Evolutionary conservation across 2,797 vertebrate genomes (phyloP), one percentile per base, ranked within the genome.

Genomic region (Glyptemys insculpta): DNA sequence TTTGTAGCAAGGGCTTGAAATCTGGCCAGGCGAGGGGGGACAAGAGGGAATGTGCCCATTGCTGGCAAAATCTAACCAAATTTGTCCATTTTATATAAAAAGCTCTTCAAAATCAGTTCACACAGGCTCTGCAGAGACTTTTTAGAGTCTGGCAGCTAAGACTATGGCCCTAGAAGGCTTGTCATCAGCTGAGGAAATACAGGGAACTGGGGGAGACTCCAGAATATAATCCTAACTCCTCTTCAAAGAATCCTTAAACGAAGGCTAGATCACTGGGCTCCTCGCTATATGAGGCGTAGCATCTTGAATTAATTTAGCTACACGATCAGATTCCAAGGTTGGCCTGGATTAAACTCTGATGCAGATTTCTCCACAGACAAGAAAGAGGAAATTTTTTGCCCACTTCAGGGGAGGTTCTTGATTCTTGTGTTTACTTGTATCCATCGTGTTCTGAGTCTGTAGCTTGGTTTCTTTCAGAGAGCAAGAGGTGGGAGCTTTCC

Each of bases 401-500:
- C 93, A 91, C 34, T 15, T 56, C 85, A 80, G 44, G 91, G 59
- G n/a, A 93, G 85, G 88, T 8, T 81, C 87, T 90, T 96, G 91
- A 49, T 86, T 79, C 86, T 91, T 96, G 89, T 96, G 96, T 94
- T 50, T 84, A 89, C 76, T 92, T 83, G 79, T 85, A 23, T 54
- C 78, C 62, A 87, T 84, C 50, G 29, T 25, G 41, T 37, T 65
- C 62, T 19, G 34, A 65, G 62, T 25, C 27, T 44, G 82, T 80
- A 82, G 54, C 82, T 94, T 90, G 81, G 92, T 89, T 94, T 94
- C 2, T 47, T 76, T 47, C 72, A 12, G 5, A 94, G 79, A 56
- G 85, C 44, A 86, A 89, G 65, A 81, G 85, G 92, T 12, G 41
- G 52, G 92, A 53, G 37, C 82, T 92, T 89, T 84, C 62, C 87